Base-by-base conservation (phyloP, 2,113 vertebrate species). In the Chascanopsetta lugubris region DNA sequence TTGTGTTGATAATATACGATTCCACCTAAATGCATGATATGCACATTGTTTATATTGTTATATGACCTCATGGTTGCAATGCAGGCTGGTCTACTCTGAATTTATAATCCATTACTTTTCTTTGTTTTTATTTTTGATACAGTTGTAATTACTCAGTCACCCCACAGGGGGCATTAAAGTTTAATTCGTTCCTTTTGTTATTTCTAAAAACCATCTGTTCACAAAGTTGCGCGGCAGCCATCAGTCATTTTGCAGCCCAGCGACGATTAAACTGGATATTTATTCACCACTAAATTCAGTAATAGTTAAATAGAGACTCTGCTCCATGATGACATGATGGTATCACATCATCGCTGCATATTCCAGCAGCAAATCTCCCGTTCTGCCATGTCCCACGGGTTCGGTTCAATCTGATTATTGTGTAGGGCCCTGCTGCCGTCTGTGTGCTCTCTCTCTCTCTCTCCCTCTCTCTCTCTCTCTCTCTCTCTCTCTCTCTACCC, bases 81-180 rank as follows among this genome's bases (percentile, higher is more conserved):
- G 17, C 25, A 51, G 53, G 61, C 59, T 61, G 55, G 21, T 27
- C 43, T 8, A 3, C 40, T 3, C 20, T 46, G 50, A 59, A n/a
- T 71, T 65, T 45, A 61, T 26, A 56, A 36, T 36, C 26, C 15
- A 38, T 45, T 21, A 0, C 26, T 54, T 69, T 38, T 46, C 9
- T 32, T 59, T 45, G 12, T 24, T 8, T 8, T 40, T n/a, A 11
- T 43, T 34, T 61, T 50, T 46, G 26, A 5, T 59, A 42, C 22
- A 54, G 38, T 27, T 73, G 17, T 42, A 56, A 26, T 48, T 69
- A 61, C 22, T 48, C 21, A 55, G 25, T 67, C 18, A 55, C 45
- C 79, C 60, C 17, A 43, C 1, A 0, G 42, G 61, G 34, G 71
- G 42, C 45, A 68, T 74, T 53, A 26, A 73, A 38, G 20, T 43